Conservation (phyloP, 1,140 invertebrate genomes). For the Lepidurus arcticus region DNA sequence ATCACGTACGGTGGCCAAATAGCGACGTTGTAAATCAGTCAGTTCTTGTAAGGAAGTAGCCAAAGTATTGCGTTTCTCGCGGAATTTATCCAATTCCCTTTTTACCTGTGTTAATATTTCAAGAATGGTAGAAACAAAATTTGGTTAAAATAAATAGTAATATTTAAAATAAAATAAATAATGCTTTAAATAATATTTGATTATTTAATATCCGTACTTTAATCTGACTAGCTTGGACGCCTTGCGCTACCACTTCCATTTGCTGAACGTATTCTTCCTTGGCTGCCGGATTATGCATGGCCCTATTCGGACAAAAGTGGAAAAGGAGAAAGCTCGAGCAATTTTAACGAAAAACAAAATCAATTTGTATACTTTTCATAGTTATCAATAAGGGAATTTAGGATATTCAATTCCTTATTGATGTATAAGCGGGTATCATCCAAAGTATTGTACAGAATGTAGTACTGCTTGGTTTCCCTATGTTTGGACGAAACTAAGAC, state of each 20-base stretch:
- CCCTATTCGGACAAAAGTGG: conserved; percentile 41
- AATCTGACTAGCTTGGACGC: conserved; percentile 69
- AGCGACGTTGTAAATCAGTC: not conserved
- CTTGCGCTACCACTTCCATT: conserved; percentile 78
- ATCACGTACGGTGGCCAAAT: not conserved
- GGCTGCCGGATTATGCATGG: conserved; percentile 44
- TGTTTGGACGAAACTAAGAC: conserved; percentile 84
- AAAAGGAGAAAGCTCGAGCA: conserved; percentile 30
- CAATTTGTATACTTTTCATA: conserved; percentile 70
- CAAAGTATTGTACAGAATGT: conserved; percentile 91
- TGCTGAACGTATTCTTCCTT: conserved; percentile 83
- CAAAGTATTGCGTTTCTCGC: conserved; percentile 17
- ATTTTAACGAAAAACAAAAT: conserved; percentile 31
- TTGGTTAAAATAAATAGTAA: not conserved
- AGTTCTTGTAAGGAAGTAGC: not conserved
- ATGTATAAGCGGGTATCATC: conserved; percentile 88
- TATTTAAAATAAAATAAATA: conserved; percentile 38
- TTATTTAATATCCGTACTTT: conserved; percentile 53
- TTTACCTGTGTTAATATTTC: conserved; percentile 26
- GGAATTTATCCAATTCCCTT: conserved; percentile 22
- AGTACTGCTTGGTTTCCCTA: conserved; percentile 95
- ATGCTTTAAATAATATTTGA: conserved; percentile 23
- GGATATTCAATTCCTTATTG: conserved; percentile 78
- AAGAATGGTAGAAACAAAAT: not conserved
- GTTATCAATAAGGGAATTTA: conserved; percentile 91